phyloP scores from a whole-genome alignment of 2,888 invertebrate genomes.

The Monoplex corrugatus region DNA sequence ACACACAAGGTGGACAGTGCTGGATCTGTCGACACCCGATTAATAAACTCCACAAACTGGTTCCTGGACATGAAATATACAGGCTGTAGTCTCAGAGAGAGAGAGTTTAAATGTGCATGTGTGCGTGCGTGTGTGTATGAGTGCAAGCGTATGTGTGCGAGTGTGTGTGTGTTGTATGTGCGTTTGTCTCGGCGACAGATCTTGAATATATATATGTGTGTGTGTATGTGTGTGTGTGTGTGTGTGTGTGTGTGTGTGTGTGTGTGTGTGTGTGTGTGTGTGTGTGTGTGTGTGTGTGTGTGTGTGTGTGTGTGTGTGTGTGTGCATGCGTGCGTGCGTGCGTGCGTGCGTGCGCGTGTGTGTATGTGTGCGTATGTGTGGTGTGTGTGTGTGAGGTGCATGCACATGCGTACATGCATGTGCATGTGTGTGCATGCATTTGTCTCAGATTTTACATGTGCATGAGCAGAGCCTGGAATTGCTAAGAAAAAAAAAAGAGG shows the following conservation, averaged over 20 bases:
- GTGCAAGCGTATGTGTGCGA: background rate
- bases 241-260: background rate
- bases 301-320: background rate
- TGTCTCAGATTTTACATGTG: background rate
- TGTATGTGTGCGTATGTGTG: no score
- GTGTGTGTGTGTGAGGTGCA: background rate
- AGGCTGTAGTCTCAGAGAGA: no score
- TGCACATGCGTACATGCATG: background rate
- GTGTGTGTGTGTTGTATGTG: slow-evolving; percentile 1
- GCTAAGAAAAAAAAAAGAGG: no score
- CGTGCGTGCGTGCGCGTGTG: no score
- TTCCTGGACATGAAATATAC: no score
- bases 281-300: background rate
- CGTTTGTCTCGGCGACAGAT: background rate
- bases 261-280: slow-evolving; percentile 16
- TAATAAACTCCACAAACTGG: no score
- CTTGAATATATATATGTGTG: background rate
- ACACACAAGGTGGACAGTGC: no score
- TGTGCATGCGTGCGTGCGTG: background rate
- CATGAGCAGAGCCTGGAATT: background rate
- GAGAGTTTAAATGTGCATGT: no score
- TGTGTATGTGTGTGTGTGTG: background rate
- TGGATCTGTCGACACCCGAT: no score
- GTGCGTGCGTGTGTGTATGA: background rate
- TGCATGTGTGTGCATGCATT: background rate